A percentile compares a stretch with the other conserved stretches of the same genome.
Evolutionary conservation across 2,797 vertebrate genomes (phyloP).

Genomic region (Chelon auratus): DNA sequence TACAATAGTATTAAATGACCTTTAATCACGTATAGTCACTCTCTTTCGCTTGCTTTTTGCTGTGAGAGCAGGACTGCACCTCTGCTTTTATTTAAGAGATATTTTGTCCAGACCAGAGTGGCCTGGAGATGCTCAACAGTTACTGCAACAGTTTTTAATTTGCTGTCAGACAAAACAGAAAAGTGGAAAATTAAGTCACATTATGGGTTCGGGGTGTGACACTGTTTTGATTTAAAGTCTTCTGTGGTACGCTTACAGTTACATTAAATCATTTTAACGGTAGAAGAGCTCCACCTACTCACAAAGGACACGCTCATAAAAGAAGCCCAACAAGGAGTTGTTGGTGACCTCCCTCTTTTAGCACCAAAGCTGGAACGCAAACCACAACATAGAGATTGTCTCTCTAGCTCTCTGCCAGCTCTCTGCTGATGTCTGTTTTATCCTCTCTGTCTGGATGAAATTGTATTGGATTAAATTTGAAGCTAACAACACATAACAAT

Average conservation of each 20-base stretch:
- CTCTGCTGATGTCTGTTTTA: background rate
- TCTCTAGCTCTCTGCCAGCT: background rate
- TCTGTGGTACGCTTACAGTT: slow-evolving; percentile 39
- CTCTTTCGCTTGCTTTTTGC: too few species aligned
- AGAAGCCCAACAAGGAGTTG: background rate
- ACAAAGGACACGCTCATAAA: slow-evolving; percentile 31
- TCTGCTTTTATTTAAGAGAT: slow-evolving; percentile 35
- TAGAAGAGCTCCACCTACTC: slow-evolving; percentile 42
- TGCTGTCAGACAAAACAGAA: slow-evolving; percentile 31
- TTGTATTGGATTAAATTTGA: slow-evolving; percentile 5
- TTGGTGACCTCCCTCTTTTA: slow-evolving; percentile 26
- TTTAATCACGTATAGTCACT: too few species aligned
- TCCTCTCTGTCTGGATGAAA: background rate
- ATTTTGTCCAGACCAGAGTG: slow-evolving; percentile 2
- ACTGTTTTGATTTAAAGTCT: slow-evolving; percentile 37
- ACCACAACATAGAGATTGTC: slow-evolving; percentile 17
- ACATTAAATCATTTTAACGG: slow-evolving; percentile 42
- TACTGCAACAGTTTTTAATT: slow-evolving; percentile 19
- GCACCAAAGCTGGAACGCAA: background rate
- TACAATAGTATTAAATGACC: too few species aligned
- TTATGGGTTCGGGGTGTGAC: slow-evolving; percentile 41
- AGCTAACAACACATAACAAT: slow-evolving; percentile 15
- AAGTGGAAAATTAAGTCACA: slow-evolving; percentile 64
- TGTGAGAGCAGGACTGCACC: slow-evolving; percentile 7
- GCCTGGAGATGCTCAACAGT: slow-evolving; percentile 11